Evolutionary conservation across 2,113 vertebrate species (phyloP).

Genomic region (Pseudonaja textilis): DNA sequence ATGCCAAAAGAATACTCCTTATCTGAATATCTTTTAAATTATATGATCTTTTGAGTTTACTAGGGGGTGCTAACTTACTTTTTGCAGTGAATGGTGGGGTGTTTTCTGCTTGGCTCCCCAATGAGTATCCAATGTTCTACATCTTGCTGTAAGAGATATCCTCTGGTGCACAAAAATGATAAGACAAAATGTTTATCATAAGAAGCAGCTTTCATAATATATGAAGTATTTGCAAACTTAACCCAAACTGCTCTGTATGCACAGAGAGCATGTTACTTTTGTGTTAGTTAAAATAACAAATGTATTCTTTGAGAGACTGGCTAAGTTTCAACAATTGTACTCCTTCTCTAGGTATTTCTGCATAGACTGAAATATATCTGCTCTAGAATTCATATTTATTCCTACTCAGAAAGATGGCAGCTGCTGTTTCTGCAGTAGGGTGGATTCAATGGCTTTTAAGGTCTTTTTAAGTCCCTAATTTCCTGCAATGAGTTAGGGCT

Average conservation of each 20-base stretch:
- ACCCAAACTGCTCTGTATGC: neutral
- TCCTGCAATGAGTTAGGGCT: neutral
- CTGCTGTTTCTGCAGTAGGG: neutral
- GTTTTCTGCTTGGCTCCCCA: constrained; percentile 95
- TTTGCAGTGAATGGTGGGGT: constrained; percentile 98
- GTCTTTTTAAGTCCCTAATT: neutral
- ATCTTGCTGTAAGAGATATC: constrained; percentile 82
- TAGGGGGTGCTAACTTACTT: constrained; percentile 73
- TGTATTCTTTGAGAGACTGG: neutral
- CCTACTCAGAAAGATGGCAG: neutral
- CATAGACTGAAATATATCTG: neutral
- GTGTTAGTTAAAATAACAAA: neutral
- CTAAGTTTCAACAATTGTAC: neutral
- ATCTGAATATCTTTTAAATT: neutral
- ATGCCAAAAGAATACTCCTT: neutral
- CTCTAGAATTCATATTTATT: neutral
- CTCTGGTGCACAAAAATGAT: constrained; percentile 71
- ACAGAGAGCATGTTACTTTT: neutral
- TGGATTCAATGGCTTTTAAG: neutral
- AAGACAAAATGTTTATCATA: neutral
- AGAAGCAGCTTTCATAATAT: constrained; percentile 23
- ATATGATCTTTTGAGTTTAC: neutral
- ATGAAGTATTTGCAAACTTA: neutral
- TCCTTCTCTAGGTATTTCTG: neutral
- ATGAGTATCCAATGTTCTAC: constrained; percentile 97